phyloP scores from a whole-genome alignment of 2,113 vertebrate species.

The Rallus limicola region DNA sequence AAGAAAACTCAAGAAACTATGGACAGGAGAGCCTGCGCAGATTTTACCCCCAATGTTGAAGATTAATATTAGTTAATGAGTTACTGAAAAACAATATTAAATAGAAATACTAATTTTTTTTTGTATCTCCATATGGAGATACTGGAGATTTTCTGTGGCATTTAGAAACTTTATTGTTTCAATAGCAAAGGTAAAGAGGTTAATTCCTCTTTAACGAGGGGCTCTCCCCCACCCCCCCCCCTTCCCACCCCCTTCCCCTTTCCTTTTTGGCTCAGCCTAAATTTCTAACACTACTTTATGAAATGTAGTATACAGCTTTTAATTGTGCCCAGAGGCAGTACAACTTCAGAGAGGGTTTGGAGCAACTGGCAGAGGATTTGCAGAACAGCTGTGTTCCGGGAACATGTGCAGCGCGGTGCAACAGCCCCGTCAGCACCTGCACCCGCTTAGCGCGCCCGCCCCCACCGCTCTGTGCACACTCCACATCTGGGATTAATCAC shows the following conservation, averaged over 20 bases:
- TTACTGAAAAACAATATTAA: conserved; percentile 6
- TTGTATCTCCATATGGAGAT: not conserved
- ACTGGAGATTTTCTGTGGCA: not conserved
- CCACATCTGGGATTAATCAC: conserved; percentile 82
- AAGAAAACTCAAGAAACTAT: not conserved
- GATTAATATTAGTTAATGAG: not conserved
- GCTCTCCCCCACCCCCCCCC: not conserved
- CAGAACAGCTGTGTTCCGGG: conserved; percentile 78
- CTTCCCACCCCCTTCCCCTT: not conserved
- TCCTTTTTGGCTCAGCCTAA: conserved; percentile 74
- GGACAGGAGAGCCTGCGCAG: not conserved
- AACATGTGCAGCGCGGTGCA: conserved; percentile 67
- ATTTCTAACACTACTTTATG: conserved; percentile 78
- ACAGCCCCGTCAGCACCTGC: conserved; percentile 78
- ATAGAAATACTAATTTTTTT: not conserved
- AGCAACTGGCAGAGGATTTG: conserved; percentile 75
- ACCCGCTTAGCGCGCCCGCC: conserved; percentile 29
- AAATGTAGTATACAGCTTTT: conserved; percentile 79
- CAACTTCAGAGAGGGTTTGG: conserved; percentile 76
- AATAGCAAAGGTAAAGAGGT: conserved; percentile 67
- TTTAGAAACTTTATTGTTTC: conserved; percentile 56
- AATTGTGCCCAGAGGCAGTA: conserved; percentile 83
- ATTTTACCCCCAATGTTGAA: not conserved
- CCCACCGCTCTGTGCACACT: not conserved
- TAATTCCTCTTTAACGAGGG: conserved; percentile 72